Base-by-base conservation (phyloP, 2,888 invertebrate genomes). In the Drosophila paranaensis region DNA sequence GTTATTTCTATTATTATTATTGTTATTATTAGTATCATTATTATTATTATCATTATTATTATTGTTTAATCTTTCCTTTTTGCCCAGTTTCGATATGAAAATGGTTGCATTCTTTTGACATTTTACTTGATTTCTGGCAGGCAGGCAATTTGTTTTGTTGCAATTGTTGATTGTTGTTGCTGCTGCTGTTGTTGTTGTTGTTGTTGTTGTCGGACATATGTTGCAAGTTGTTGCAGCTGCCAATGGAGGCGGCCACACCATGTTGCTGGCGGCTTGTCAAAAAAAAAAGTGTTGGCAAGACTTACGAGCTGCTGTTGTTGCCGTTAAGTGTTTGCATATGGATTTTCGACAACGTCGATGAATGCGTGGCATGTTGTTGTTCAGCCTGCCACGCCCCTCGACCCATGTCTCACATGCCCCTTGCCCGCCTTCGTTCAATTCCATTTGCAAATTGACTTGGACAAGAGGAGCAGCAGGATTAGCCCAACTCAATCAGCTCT, bases 221-320 rank as follows among this genome's bases (percentile, higher is more conserved):
- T 81, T 81, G 85, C 85, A 76, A 80, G 84, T 88, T 84, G 89
- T 84, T 85, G 85, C 84, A 84, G 88, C 89, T 85, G 89, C 89
- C 87, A 77, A 76, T 83, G 72, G 82, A 81, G 83, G 81, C 77
- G 86, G 81, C 79, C 79, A 82, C 79, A 79, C 73, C 78, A 75
- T 75, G 78, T 74, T 78, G 70, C 60, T 68, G 64, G 57, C 65
- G 69, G 70, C 77, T 67, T 84, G 86, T 82, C 88, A 82, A 67
- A 81, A 83, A 78, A 80, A 77, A 80, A 79, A 86, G 74, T 83
- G 78, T 74, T 86, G 81, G 63, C 76, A 77, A 68, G 79, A 84
- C 78, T 69, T 77, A 78, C 78, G 81, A 79, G 74, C 75, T 71
- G 75, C 61, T 64, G 71, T 64, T 71, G 67, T 30, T 67, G 51